Conservation (phyloP, 2,888 invertebrate genomes). For the Phaonia tiefii region DNA sequence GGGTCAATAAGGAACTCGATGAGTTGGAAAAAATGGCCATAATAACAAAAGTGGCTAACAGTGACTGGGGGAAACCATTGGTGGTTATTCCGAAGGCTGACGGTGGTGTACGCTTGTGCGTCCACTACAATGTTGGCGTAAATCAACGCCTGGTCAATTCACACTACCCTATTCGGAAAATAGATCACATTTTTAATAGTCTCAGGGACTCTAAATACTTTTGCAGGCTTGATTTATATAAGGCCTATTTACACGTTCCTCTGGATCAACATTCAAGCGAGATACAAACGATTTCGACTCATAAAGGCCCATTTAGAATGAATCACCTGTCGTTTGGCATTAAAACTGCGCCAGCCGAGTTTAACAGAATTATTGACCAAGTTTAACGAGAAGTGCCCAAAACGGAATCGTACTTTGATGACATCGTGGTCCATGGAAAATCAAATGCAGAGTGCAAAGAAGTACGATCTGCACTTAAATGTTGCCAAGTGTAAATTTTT, state of each 20-base stretch:
- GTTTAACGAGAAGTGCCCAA: conserved; percentile 17
- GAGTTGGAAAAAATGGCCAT: conserved; percentile 40
- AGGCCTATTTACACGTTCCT: conserved; percentile 38
- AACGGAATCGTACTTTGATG: too few species aligned
- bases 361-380: too few species aligned
- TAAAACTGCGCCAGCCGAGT: too few species aligned
- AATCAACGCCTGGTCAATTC: too few species aligned
- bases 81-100: too few species aligned
- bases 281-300: too few species aligned
- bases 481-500: conserved; percentile 49
- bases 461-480: conserved; percentile 58
- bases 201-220: too few species aligned
- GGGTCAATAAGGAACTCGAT: conserved; percentile 41
- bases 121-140: conserved; percentile 56
- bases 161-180: too few species aligned
- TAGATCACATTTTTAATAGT: conserved; percentile 53
- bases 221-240: conserved; percentile 50
- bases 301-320: conserved; percentile 1
- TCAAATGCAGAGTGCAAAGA: conserved; percentile 54
- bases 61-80: conserved; percentile 41
- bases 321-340: too few species aligned
- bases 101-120: conserved; percentile 52
- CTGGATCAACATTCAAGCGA: conserved; percentile 41
- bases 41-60: conserved; percentile 27
- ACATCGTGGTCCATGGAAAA: conserved; percentile 41